Base-by-base conservation (phyloP, 2,888 invertebrate species). In the Mylabris sibirica region DNA sequence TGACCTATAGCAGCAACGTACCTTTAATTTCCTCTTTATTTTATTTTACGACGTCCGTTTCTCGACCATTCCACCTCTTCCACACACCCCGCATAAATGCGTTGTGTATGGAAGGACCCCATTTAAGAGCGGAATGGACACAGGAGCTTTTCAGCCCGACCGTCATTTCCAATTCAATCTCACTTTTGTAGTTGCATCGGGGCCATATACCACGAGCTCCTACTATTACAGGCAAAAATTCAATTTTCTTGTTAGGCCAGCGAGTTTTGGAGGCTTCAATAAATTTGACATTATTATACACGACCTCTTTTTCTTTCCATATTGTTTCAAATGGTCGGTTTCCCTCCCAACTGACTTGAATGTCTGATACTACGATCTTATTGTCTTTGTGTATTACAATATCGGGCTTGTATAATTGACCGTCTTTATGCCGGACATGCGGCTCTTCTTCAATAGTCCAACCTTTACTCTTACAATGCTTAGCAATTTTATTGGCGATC, bases 131-230 rank as follows among this genome's bases (percentile, higher is more conserved):
- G 1, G 64, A 41, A 30, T 70, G 61, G 0, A 76, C 71, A 44
- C 69, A 68, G 41, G 66, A 67, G 11, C 53, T 34, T 20, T 68
- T 72, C 1, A 74, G 35, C 44, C 1, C 30, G 14, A 24, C 12
- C 59, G 30, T 0, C 67, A 53, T 1, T 74, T n/a, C 8, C 26
- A 73, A 61, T 0, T 3, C 22, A 9, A 35, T 63, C 11, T 66
- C 66, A 6, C 62, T 22, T 0, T 44, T 24, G 0, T 60, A n/a
- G 49, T 76, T 78, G 44, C 62, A 53, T 1, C 70, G 26, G 17
- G 76, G 76, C 78, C 77, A 78, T 12, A 75, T 71, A 8, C 78
- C 77, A 9, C 76, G 62, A 12, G 77, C 76, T 5, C 77, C 77
- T 20, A 78, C 66, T 20, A 74, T 72, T 0, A 76, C 12, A 5